These are phyloP conservation scores for Catostomus latipinnis DNA, from an alignment of 2,797 vertebrate species.

Conservation along the genomic window DNA sequence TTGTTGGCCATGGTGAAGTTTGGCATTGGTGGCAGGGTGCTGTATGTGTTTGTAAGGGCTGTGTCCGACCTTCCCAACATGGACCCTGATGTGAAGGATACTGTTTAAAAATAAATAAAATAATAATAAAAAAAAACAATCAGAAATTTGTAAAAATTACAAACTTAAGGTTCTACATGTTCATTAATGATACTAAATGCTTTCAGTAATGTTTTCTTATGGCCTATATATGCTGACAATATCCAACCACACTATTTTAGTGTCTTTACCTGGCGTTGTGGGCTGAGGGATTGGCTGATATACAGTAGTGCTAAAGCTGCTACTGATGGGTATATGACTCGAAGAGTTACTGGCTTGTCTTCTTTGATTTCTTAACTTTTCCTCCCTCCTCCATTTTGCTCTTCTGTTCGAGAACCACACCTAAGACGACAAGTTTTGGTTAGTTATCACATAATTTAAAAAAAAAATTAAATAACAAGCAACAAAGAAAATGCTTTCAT, in stretches of 20 bases:
- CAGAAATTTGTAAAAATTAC: neutral
- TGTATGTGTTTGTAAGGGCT: conserved; percentile 94
- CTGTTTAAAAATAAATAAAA: conserved; percentile 67
- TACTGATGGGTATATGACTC: conserved; percentile 96
- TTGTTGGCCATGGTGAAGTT: conserved; percentile 98
- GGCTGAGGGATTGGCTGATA: conserved; percentile 94
- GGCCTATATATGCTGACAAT: too few species aligned
- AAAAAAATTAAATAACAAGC: neutral
- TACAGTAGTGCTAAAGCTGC: conserved; percentile 95
- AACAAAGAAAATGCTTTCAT: neutral
- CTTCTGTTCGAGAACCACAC: conserved; percentile 99
- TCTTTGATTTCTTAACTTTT: conserved; percentile 95
- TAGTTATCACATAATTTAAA: neutral
- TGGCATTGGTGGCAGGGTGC: conserved; percentile 92
- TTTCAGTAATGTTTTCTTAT: too few species aligned
- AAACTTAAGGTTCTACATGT: too few species aligned
- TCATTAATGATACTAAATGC: too few species aligned
- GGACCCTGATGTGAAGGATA: conserved; percentile 95
- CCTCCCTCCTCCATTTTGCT: conserved; percentile 98
- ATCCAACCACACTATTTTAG: neutral
- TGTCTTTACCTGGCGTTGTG: conserved; percentile 87
- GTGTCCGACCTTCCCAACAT: conserved; percentile 96
- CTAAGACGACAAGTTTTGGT: conserved; percentile 68
- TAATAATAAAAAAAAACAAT: neutral
- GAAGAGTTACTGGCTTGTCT: conserved; percentile 92